phyloP scores from a whole-genome alignment of 2,888 invertebrate genomes.

The Metalampra italica region DNA sequence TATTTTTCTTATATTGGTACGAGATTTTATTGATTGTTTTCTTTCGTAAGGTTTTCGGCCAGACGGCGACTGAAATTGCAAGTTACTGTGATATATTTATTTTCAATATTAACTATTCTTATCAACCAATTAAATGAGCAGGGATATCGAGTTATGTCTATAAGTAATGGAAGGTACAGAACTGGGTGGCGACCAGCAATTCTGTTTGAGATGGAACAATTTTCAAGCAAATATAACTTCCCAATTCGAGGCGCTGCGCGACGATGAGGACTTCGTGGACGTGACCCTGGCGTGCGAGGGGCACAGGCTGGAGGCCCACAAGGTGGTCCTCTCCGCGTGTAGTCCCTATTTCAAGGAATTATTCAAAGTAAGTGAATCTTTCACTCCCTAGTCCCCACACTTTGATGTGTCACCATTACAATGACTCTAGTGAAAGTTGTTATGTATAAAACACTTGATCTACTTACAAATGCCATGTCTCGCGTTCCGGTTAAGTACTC shows the following conservation, averaged over 20 bases:
- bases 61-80: conserved; percentile 79
- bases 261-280: conserved; percentile 93
- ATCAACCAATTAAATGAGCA: conserved; percentile 79
- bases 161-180: conserved; percentile 80
- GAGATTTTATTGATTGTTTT: conserved; percentile 80
- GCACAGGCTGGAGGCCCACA: conserved; percentile 89
- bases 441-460: conserved; percentile 79
- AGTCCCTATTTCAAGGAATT: conserved; percentile 93
- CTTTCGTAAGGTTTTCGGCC: conserved; percentile 79
- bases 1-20: conserved; percentile 79
- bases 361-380: conserved; percentile 85
- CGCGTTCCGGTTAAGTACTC: conserved; percentile 78
- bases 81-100: conserved; percentile 79
- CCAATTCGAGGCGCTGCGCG: conserved; percentile 90
- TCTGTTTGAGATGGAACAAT: conserved; percentile 94
- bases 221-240: conserved; percentile 92
- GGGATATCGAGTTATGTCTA: conserved; percentile 79
- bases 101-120: conserved; percentile 76
- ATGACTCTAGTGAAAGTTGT: conserved; percentile 79
- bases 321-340: conserved; percentile 91
- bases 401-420: conserved; percentile 79
- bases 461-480: conserved; percentile 79
- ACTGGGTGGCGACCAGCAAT: conserved; percentile 88
- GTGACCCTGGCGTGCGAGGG: conserved; percentile 93
- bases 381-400: conserved; percentile 77